Base-by-base conservation (phyloP, 1,140 invertebrate genomes). In the Brachionus manjavacas region DNA sequence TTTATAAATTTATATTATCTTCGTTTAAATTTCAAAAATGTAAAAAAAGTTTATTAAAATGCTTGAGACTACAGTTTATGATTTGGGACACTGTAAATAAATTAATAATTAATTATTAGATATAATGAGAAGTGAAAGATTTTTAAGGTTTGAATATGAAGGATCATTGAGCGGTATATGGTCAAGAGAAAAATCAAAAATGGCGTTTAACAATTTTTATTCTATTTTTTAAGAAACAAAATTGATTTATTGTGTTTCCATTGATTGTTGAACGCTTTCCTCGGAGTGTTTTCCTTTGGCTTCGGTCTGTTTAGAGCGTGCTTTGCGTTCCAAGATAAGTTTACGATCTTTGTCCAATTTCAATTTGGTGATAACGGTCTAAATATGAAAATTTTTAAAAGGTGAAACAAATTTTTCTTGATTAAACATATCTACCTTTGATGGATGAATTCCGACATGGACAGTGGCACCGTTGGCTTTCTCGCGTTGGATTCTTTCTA, bases 401-500 rank as follows among this genome's bases (percentile, higher is more conserved):
- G 28, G 28, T 7, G 16, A 52, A 12, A 11, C 11, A 55, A 14
- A 55, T 49, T 20, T 9, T 23, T 49, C 11, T 1, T 3, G 8
- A 16, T 72, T 81, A 4, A 28, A 4, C 11, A 7, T 35, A 35
- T 6, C 31, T 91, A 96, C 95, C 92, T 99, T 99, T 86, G 96
- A 98, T 86, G 97, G 96, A 89, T 99, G 96, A 89, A 99, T 98
- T 87, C 97, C 97, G 86, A 99, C 96, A 90, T 98, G 96, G 79
- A 98, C 97, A 87, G 95, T 97, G 80, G 96, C 94, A 87, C 96
- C 97, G 89, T 99, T 99, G 55, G 96, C 96, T 89, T 99, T 99
- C 90, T 99, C 97, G 87, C 97, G 92, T 90, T 98, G 96, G 88
- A 99, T 98, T 90, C 97, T 93, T 91, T 99, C 97, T 91, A 99